Evolutionary conservation across 2,113 vertebrate species (phyloP).

Genomic region (Pollachius pollachius): DNA sequence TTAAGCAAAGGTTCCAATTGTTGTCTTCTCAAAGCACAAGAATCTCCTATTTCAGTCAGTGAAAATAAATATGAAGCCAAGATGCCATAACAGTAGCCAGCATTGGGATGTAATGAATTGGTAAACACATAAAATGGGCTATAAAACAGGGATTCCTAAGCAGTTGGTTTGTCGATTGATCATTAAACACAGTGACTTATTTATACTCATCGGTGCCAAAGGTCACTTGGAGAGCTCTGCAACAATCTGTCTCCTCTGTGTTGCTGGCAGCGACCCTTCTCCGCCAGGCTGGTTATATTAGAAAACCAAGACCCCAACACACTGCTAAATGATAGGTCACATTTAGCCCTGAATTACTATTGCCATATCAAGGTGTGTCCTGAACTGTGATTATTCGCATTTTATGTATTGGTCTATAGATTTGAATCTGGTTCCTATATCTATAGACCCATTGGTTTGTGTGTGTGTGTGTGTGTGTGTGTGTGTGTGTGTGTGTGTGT

Average conservation of each 20-base stretch:
- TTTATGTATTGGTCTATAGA: too few species aligned
- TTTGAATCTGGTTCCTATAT: too few species aligned
- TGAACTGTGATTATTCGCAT: too few species aligned
- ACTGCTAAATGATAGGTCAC: background rate
- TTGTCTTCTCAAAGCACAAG: background rate
- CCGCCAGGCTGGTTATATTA: background rate
- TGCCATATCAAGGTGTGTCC: too few species aligned
- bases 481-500: constrained; percentile 5
- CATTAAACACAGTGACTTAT: constrained; percentile 83
- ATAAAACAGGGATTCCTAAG: constrained; percentile 66
- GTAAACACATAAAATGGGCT: constrained; percentile 49
- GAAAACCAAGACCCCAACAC: background rate
- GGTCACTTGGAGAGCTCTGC: constrained; percentile 75
- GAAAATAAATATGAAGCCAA: background rate
- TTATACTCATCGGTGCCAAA: constrained; percentile 73
- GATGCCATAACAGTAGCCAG: background rate
- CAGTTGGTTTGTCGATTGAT: constrained; percentile 71
- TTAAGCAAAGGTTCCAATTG: background rate
- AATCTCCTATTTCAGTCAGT: background rate
- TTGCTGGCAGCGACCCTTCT: background rate
- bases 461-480: constrained; percentile 2
- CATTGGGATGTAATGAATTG: constrained; percentile 35
- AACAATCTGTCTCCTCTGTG: constrained; percentile 71
- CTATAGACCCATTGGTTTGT: background rate
- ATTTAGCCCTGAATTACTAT: background rate